Base-by-base conservation (phyloP, 2,888 invertebrate species). In the Chymomyza fuscimana region DNA sequence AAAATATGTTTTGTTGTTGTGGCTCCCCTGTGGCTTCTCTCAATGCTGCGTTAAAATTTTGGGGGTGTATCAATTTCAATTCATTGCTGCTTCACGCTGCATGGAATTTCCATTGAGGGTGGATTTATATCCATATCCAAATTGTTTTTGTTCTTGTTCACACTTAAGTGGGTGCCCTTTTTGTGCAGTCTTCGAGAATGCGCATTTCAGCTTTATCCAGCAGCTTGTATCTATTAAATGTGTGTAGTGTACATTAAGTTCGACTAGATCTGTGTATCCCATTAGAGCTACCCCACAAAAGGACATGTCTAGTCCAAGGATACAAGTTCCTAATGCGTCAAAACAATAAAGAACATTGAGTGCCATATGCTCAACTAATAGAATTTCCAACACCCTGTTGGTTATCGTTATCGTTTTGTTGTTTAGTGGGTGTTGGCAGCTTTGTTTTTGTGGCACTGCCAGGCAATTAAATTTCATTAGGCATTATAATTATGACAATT, bases 21-120 rank as follows among this genome's bases (percentile, higher is more conserved):
- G 32, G 72, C 72, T 84, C 81, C 85, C 89, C 89, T 78, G 89
- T 62, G 80, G 84, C 68, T 76, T 77, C 75, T 76, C 77, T 80
- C 80, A 85, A 80, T 80, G 79, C 87, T 72, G 75, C 81, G 81
- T 78, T 74, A 65, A 85, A 88, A 83, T 84, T 89, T 89, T 85
- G 89, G 89, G 89, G 88, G 88, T 77, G 89, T 88, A 86, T 89
- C 89, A 89, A 84, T 89, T 89, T 82, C 88, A 79, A 81, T 83
- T 82, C 81, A 81, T 86, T 87, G 87, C 80, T 77, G 79, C 76
- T n/a, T n/a, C 40, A 46, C 40, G 36, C 19, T 36, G 40, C 10
- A 16, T 15, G 76, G 70, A 72, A 74, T 74, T 76, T 72, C 71
- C 73, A 62, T 63, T 50, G 81, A 77, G 85, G 85, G 85, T 85